phyloP scores from a whole-genome alignment of 2,888 invertebrate species.

The Scotopteryx bipunctaria region DNA sequence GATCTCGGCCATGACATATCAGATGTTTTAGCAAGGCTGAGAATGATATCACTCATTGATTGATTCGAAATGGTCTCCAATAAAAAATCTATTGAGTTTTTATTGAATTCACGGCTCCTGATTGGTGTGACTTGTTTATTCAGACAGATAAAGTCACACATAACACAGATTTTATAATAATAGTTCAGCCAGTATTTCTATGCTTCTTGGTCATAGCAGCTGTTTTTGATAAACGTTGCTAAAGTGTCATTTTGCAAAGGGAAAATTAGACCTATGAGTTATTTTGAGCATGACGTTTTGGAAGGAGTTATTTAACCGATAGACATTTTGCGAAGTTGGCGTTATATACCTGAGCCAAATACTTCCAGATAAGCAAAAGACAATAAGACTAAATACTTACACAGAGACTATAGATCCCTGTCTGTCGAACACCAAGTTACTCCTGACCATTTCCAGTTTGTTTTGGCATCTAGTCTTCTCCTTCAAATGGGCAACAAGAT shows the following conservation, averaged over 20 bases:
- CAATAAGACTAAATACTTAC: conserved; percentile 53
- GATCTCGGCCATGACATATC: background rate
- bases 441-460: conserved; percentile 49
- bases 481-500: conserved; percentile 55
- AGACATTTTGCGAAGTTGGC: no score
- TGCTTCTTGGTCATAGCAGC: no score
- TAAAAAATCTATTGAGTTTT: background rate
- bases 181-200: no score
- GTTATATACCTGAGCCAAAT: no score
- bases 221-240: no score
- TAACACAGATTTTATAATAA: no score
- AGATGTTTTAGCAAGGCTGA: no score
- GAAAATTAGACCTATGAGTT: no score
- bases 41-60: background rate
- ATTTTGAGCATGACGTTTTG: no score
- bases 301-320: no score
- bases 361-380: no score
- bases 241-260: no score
- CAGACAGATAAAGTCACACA: background rate
- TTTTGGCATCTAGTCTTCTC: conserved; percentile 53
- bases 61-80: conserved; percentile 5
- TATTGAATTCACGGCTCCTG: conserved; percentile 3
- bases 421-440: conserved; percentile 64
- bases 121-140: background rate
- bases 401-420: conserved; percentile 56